Evolutionary conservation across 1,140 invertebrate genomes (phyloP), one percentile per base, ranked within the genome.

Genomic region (Penaeus indicus): DNA sequence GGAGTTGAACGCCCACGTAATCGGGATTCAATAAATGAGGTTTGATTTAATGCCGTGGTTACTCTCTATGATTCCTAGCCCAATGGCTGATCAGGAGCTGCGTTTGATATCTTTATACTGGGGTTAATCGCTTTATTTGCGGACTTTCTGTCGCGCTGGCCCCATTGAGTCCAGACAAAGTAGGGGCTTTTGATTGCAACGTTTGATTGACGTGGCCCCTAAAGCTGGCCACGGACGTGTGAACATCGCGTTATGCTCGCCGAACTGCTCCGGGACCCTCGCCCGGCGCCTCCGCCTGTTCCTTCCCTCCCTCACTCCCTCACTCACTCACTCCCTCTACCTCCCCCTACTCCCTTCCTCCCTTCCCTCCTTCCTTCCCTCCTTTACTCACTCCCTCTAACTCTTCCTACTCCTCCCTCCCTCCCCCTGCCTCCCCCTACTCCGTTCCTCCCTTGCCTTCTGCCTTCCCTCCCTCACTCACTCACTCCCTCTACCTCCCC

Each of bases 121-220:
- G 78, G 85, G 85, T 87, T 87, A 87, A 87, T 87, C 64, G 85
- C 78, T 87, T 81, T 87, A 82, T 87, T 87, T 87, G 85, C 42
- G n/a, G 85, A 54, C 77, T 87, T 87, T 87, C 85, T 87, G 85
- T 87, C 77, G 72, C 78, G 85, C 38, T 87, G 85, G 85, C 38
- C 16, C 85, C 85, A 87, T 87, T 87, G 78, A 87, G 64, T 42
- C 38, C 63, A 61, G 64, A 87, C 85, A 87, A 81, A 87, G 85
- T 81, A 75, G 21, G 72, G 78, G 64, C 85, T 81, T 87, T 87
- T 87, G 85, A 87, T 87, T 87, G 85, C 85, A 87, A 22, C 75
- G 63, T 64, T 54, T 87, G 85, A 87, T 87, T 87, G 85, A 87
- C 85, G 60, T 78, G 85, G 78, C 78, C 27, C 77, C 78, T 32